A percentile compares a stretch with the other conserved stretches of the same genome.
Conservation (phyloP, 2,888 invertebrate genomes). For the Eupeodes latifasciatus region DNA sequence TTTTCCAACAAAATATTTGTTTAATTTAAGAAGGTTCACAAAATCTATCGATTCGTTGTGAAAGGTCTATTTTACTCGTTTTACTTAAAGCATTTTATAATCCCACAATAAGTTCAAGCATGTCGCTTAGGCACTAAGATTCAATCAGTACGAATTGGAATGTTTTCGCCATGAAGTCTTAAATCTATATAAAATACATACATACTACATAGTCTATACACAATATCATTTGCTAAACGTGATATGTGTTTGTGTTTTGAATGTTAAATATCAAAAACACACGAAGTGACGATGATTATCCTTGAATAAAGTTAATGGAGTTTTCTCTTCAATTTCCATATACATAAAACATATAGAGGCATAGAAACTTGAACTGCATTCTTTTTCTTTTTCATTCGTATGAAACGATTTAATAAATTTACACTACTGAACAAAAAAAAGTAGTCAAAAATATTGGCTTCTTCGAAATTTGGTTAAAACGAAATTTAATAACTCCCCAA, state of each 20-base stretch:
- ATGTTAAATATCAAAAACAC: constrained; percentile 29
- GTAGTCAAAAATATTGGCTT: neutral
- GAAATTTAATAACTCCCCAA: no score
- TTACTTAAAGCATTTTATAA: neutral
- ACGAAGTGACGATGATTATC: constrained; percentile 36
- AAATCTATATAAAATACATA: neutral
- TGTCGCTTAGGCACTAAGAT: neutral
- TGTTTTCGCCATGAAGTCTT: neutral
- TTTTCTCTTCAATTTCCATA: constrained; percentile 1
- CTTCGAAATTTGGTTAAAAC: no score
- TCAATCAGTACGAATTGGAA: constrained; percentile 26
- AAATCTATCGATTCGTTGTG: no score
- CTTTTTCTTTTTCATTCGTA: constrained; percentile 27
- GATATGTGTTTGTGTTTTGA: constrained; percentile 46
- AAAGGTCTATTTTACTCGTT: no score
- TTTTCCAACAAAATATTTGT: no score
- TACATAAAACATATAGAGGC: neutral
- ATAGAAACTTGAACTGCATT: neutral
- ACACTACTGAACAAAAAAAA: neutral
- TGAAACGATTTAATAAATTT: constrained; percentile 21
- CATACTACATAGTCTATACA: no score
- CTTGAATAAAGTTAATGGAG: constrained; percentile 36
- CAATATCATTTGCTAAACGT: constrained; percentile 26
- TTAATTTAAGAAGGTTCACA: no score
- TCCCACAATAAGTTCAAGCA: neutral